These are phyloP conservation scores for Alexandromys fortis DNA, from an alignment of 2,113 vertebrate species.

Conservation along the genomic window DNA sequence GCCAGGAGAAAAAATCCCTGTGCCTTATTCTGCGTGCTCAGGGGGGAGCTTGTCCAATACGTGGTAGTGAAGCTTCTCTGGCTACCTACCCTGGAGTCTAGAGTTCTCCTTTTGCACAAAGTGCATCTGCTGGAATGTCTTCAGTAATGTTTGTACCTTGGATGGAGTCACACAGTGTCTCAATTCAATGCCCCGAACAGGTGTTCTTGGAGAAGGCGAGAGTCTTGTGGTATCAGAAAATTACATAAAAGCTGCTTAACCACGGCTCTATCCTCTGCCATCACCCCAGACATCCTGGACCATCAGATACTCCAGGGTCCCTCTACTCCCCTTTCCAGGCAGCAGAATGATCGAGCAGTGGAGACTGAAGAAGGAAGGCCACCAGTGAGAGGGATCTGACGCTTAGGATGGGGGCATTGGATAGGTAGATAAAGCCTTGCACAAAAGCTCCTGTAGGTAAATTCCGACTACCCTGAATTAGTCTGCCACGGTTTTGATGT, in stretches of 20 bases:
- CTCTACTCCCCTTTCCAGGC: neutral
- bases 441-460: neutral
- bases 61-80: neutral
- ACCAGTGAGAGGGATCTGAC: neutral
- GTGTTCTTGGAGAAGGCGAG: neutral
- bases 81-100: neutral
- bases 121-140: neutral
- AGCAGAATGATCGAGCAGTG: neutral
- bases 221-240: neutral
- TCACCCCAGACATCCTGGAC: neutral
- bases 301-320: neutral
- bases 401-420: neutral
- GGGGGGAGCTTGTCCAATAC: slow-evolving; percentile 25
- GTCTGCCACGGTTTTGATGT: neutral
- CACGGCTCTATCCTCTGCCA: neutral
- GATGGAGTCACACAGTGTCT: neutral
- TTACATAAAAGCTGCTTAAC: neutral
- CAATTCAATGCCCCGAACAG: neutral
- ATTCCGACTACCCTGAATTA: neutral
- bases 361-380: neutral
- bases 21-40: neutral
- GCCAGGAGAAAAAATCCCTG: neutral
- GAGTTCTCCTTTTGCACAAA: slow-evolving; percentile 12
- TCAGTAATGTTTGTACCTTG: slow-evolving; percentile 20
- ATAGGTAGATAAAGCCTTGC: neutral